Base-by-base conservation (phyloP, 1,140 invertebrate genomes). In the Alviniconcha marisindica region DNA sequence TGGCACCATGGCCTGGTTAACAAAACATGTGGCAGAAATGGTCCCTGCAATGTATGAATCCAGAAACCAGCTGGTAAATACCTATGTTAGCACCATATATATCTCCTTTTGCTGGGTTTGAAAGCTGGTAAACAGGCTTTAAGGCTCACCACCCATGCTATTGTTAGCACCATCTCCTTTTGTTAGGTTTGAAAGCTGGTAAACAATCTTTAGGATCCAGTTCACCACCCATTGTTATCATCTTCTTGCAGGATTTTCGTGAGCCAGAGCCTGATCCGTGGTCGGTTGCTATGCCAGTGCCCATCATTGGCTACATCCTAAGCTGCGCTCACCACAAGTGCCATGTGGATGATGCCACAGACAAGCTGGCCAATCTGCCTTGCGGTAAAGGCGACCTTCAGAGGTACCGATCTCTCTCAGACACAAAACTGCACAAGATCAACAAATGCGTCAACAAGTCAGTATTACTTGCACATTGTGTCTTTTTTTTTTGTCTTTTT, bases 191-290 rank as follows among this genome's bases (percentile, higher is more conserved):
- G n/a, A n/a, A n/a, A n/a, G n/a, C n/a, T n/a, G n/a, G n/a, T n/a
- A n/a, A n/a, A n/a, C n/a, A n/a, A n/a, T n/a, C n/a, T n/a, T n/a
- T n/a, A n/a, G n/a, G n/a, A n/a, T n/a, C n/a, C n/a, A n/a, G n/a
- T n/a, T n/a, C n/a, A n/a, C n/a, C n/a, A n/a, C n/a, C n/a, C n/a
- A n/a, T n/a, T n/a, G n/a, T n/a, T n/a, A n/a, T n/a, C n/a, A n/a
- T n/a, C n/a, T n/a, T n/a, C n/a, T n/a, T 80, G 28, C 77, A 91
- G 90, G 87, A 90, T 48, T 88, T 88, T 36, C 79, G 38, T 40
- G 51, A 83, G 7, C 83, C 89, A 60, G 89, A 90, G 76, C 90
- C 89, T 38, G 87, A 90, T 73, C 87, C 89, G 0, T 90, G 88
- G 88, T 83, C 85, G 40, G 79, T 89, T 4, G 80, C 85, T 36